Conservation (phyloP, 2,888 invertebrate species). For the Leucophenga maculata region DNA sequence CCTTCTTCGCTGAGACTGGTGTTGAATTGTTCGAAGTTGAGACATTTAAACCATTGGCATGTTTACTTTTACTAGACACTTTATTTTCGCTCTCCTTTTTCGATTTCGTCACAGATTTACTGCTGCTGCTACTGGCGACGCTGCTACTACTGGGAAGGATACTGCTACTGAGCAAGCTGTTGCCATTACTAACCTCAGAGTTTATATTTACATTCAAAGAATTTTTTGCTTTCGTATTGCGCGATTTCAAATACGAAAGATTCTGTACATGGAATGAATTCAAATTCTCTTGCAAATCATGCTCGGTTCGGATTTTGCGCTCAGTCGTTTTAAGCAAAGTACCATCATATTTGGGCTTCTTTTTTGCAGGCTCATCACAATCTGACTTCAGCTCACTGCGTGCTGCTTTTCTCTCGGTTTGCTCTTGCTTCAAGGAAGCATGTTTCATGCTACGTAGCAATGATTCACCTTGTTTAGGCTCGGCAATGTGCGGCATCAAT, state of each 20-base stretch:
- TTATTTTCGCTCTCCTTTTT: too few relatives aligned
- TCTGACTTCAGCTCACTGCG: not conserved
- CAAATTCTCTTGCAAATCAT: conserved; percentile 77
- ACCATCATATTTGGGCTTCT: conserved; percentile 54
- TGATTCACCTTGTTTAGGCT: conserved; percentile 53
- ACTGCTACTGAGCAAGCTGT: too few relatives aligned
- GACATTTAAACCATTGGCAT: too few relatives aligned
- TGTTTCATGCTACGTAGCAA: conserved; percentile 42
- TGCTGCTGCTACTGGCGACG: conserved; percentile 29
- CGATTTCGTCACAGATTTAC: conserved; percentile 11
- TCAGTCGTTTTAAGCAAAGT: not conserved
- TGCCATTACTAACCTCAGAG: conserved; percentile 8
- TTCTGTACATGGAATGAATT: conserved; percentile 79
- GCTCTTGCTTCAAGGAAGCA: conserved; percentile 4
- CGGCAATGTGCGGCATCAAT: conserved; percentile 21
- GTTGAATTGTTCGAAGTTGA: too few relatives aligned
- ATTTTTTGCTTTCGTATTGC: conserved; percentile 74
- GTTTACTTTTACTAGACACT: too few relatives aligned
- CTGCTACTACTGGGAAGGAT: too few relatives aligned
- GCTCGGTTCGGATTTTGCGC: conserved; percentile 70
- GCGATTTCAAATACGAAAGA: conserved; percentile 76
- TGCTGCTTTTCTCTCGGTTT: conserved; percentile 18
- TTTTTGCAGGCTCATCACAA: conserved; percentile 54
- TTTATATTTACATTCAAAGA: not conserved
- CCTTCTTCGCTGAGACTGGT: conserved; percentile 35